Percentiles rank a stretch among this genome's conserved stretches.
phyloP scores from a whole-genome alignment of 92 coral and sea anemone species.

The Umimayanthus kanabou region DNA sequence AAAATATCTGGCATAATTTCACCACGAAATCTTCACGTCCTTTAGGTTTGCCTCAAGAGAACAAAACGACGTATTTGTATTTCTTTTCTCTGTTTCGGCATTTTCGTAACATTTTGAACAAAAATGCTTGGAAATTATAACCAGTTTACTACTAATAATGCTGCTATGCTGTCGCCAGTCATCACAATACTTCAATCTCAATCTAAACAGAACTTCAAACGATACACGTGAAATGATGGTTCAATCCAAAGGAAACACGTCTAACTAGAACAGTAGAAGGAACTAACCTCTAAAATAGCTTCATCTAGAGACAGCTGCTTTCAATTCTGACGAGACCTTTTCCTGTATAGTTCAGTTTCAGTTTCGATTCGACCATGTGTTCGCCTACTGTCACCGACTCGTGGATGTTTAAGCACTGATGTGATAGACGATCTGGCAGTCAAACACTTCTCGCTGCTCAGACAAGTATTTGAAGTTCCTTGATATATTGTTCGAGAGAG shows the following conservation, averaged over 20 bases:
- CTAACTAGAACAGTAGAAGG: too few relatives aligned
- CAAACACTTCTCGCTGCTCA: neutral
- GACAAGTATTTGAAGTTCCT: neutral
- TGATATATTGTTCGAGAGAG: slow-evolving; percentile 21
- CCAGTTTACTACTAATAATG: too few relatives aligned
- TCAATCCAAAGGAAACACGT: too few relatives aligned
- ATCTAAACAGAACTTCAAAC: too few relatives aligned
- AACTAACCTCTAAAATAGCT: too few relatives aligned
- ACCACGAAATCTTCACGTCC: neutral
- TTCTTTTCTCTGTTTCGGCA: neutral
- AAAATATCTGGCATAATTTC: neutral
- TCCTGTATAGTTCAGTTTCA: neutral
- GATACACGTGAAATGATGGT: too few relatives aligned
- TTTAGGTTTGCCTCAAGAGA: neutral
- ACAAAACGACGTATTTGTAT: neutral
- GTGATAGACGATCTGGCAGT: neutral
- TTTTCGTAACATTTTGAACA: too few relatives aligned
- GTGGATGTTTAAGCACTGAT: neutral
- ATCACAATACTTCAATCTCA: too few relatives aligned
- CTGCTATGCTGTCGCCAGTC: too few relatives aligned
- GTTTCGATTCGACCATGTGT: neutral
- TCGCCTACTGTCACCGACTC: neutral
- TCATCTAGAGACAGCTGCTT: neutral
- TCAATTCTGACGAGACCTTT: neutral
- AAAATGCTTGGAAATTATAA: too few relatives aligned